Evolutionary conservation across 2,113 vertebrate species (phyloP), one percentile per base, ranked within the genome.

Genomic region (Lophochroa leadbeateri): DNA sequence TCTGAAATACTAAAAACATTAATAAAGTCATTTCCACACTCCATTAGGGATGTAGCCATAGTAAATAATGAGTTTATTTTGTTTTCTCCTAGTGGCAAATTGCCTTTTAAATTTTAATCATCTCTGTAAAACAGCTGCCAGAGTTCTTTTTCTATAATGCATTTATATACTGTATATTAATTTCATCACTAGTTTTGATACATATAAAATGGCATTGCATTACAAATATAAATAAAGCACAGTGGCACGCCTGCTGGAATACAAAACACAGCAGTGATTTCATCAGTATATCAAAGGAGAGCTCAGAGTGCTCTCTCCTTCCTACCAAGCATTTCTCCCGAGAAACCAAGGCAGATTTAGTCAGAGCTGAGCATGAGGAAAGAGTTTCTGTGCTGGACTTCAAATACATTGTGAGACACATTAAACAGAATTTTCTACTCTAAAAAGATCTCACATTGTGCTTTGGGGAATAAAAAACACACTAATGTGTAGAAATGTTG

Each of bases 81-180:
- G 90, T 91, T 97, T 97, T 84, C 80, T 95, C 53, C 85, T 61
- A 47, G 70, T 97, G 95, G 84, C 82, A 94, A 92, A 92, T 81
- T 83, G 92, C 84, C 94, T 95, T 96, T 95, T 95, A 91, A 95
- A 96, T 97, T 96, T 97, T 96, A 97, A 97, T 95, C 92, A 94
- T 89, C 94, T 85, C 61, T 93, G 50, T 90, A 89, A 94, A 92
- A 58, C 92, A 96, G 82, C 87, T 96, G 94, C 74, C 82, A 94
- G 85, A 69, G 47, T 76, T 82, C 20, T 78, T 69, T 94, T 76
- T 65, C 46, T 90, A 24, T 90, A 78, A 81, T 64, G 18, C 57
- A 52, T 86, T 94, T 95, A 82, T 76, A 90, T 87, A 64, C 55
- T n/a, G 74, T 84, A 87, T 96, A 96, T 94, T 94, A 94, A 94